Evolutionary conservation across 2,888 invertebrate species (phyloP).

Genomic region (Itoplectis maculator): DNA sequence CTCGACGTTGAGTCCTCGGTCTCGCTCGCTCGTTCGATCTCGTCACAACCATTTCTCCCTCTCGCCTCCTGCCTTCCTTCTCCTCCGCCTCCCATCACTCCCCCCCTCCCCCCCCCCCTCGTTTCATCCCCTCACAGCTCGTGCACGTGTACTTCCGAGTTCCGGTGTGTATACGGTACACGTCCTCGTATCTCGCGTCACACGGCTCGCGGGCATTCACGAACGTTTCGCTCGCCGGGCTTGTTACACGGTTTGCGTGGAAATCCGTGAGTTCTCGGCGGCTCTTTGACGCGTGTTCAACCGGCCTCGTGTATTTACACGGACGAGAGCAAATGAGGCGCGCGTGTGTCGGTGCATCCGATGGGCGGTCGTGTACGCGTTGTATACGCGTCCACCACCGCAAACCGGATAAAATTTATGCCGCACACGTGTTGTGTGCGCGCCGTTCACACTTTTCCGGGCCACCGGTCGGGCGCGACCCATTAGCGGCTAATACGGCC

Average conservation of each 20-base stretch:
- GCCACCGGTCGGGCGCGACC: constrained; percentile 25
- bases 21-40: constrained; percentile 36
- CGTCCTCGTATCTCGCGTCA: constrained; percentile 19
- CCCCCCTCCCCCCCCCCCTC: constrained; percentile 14
- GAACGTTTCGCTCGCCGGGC: neutral
- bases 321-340: constrained; percentile 7
- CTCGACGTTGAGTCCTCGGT: constrained; percentile 53
- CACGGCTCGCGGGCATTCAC: constrained; percentile 48
- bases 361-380: neutral
- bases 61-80: too few species aligned
- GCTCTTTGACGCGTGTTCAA: constrained; percentile 38
- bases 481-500: constrained; percentile 59
- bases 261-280: constrained; percentile 15
- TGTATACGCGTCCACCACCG: too few species aligned
- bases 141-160: constrained; percentile 65
- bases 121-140: constrained; percentile 19
- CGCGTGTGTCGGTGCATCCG: neutral
- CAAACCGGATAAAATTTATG: neutral
- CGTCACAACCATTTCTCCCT: too few species aligned
- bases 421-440: constrained; percentile 12
- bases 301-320: constrained; percentile 8
- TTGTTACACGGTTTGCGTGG: constrained; percentile 29
- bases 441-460: neutral
- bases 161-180: constrained; percentile 54
- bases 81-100: too few species aligned